Evolutionary conservation across 2,888 invertebrate species (phyloP), one percentile per base, ranked within the genome.

Genomic region (Drosophila vallismaia): DNA sequence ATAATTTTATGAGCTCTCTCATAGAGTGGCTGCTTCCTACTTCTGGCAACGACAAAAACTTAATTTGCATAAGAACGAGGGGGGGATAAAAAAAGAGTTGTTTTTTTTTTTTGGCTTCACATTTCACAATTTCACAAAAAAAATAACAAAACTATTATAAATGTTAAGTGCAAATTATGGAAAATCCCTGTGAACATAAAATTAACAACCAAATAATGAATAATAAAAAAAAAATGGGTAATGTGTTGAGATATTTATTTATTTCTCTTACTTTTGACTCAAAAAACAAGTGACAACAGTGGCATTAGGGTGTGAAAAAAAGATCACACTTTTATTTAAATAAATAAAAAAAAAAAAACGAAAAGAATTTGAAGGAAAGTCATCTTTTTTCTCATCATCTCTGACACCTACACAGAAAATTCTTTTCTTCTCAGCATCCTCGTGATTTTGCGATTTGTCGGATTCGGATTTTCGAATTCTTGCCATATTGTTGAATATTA

Each of bases 1-100:
- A n/a, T 36, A 64, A 52, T 63, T 67, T 67, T 64, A 45, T 45
- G 53, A 14, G 44, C 67, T 31, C 64, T 64, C 52, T 45, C 45
- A 45, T 58, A 26, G 54, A 33, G 24, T 36, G 7, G 67, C 7
- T 14, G 14, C 29, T 52, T 42, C 24, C 9, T 24, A 14, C 33
- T 14, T 14, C n/a, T 44, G 12, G 28, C 28, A 44, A 44, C 44
- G 38, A 36, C 4, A 9, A n/a, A 14, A 12, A 12, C 12, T 26
- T 26, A 31, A 67, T 45, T 66, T 53, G 26, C 53, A 67, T 53
- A 53, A 40, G 14, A 45, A 29, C 9, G 14, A 38, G 42, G 36
- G 33, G 24, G 67, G 33, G 36, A 7, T 12, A 38, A 36, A 36
- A 14, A 12, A 40, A 29, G n/a, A 6, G 5, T n/a, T 5, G 36